Base-by-base conservation (phyloP, 2,797 vertebrate species). In the Mormyrus proboscirostris region DNA sequence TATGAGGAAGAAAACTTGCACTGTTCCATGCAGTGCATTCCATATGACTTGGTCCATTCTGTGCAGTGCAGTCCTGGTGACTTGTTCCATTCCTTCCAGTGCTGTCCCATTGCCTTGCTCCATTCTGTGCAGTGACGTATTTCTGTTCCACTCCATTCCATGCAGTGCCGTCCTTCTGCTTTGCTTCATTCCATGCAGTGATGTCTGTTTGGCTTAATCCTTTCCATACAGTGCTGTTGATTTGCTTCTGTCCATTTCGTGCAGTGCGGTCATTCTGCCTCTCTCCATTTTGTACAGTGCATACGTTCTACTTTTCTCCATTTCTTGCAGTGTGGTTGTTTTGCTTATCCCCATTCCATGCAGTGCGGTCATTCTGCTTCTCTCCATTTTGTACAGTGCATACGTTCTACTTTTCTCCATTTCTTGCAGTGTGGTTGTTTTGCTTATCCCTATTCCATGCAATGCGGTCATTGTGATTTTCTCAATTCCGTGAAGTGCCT, bases 101-200 rank as follows among this genome's bases (percentile, higher is more conserved):
- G 25, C 44, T 55, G 38, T 89, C 53, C 44, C 88, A 50, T 25
- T 86, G 88, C 49, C 12, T 89, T 83, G 41, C 79, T 50, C 86
- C 83, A 85, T 50, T 85, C 49, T 51, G 47, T 85, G 49, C 83
- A 51, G 83, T 51, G 83, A 47, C 44, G 41, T 47, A 38, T 22
- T 47, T 82, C 76, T 82, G 76, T 19, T 82, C 19, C 41, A 19
- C 76, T 47, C 41, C 76, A 82, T 82, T 82, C 76, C 76, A 82
- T 82, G 41, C 76, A 47, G 76, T 22, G 76, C 19, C 5, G 19
- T 9, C 76, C 41, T 47, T 82, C 76, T 82, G 76, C 16, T 82
- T 82, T 44, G 76, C 76, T 22, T 44, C 76, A 82, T 82, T 82
- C 76, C 76, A 82, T 82, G 41, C 41, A 47, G 19, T 47, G 76